Evolutionary conservation across 2,888 invertebrate species (phyloP), one percentile per base, ranked within the genome.

Genomic region (Frankliniella intonsa): DNA sequence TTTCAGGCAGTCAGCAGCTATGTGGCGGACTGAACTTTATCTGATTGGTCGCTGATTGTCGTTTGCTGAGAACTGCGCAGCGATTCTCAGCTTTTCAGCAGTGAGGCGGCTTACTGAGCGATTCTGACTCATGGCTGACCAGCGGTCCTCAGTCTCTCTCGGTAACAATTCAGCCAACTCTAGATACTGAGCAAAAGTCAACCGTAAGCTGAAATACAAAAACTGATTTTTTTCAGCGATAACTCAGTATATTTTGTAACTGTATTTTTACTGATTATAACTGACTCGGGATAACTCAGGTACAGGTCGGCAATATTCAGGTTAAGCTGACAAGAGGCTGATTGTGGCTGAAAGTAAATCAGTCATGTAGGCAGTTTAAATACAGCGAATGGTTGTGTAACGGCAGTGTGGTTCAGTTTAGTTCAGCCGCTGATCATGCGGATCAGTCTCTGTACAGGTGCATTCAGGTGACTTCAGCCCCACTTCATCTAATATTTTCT

Each of bases 251-350:
- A 17, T 65, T 65, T 11, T 19, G 14, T 10, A 5, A 65, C 62
- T 65, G 62, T 17, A 10, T 7, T 17, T 65, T 7, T 19, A 65
- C 62, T 65, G 62, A 65, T 19, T 5, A 7, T 17, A 65, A 65
- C 62, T 65, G 62, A n/a, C n/a, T n/a, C n/a, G n/a, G n/a, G n/a
- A n/a, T n/a, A n/a, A 65, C 19, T 65, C 62, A 65, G 62, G 62
- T 65, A 7, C 7, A 10, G 62, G 62, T 19, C 11, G 19, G 14
- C 10, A 17, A 7, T 19, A 65, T 65, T 65, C 62, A 65, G 62
- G 62, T 65, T 10, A 19, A 19, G 62, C 62, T 65, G 62, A 65
- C 19, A 65, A 17, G 11, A 7, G 19, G 62, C 11, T 19, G 62
- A 65, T 5, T 65, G 14, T 65, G 19, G 62, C 62, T 65, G 62